These are phyloP conservation scores for Perizoma affinitatum DNA, from an alignment of 2,888 invertebrate species.

Conservation along the genomic window DNA sequence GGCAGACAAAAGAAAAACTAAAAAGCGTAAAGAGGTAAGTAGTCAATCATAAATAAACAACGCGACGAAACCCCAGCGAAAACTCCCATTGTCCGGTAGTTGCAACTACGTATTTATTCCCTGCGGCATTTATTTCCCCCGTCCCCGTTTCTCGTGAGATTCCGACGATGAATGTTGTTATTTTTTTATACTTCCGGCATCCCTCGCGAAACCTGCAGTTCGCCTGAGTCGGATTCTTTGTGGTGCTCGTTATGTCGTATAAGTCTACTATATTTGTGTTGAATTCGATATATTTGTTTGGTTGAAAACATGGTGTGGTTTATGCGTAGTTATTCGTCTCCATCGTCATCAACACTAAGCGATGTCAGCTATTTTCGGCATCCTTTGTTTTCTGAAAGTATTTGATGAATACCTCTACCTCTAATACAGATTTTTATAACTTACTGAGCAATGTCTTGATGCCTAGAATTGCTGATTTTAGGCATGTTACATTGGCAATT, in stretches of 20 bases:
- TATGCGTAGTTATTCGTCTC: conserved; percentile 56
- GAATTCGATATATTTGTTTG: conserved; percentile 44
- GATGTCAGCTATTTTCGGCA: conserved; percentile 54
- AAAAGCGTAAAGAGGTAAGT: conserved; percentile 79
- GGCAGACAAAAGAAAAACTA: conserved; percentile 80
- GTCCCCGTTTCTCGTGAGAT: conserved; percentile 15
- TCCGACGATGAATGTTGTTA: not conserved
- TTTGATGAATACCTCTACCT: conserved; percentile 29
- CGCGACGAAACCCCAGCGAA: not conserved
- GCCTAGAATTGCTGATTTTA: not conserved
- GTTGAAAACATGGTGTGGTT: conserved; percentile 49
- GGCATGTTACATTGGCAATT: not conserved
- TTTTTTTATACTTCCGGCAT: not conserved
- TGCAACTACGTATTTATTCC: not conserved
- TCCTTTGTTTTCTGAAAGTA: conserved; percentile 50
- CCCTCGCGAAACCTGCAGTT: not conserved
- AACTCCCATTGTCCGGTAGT: conserved; percentile 1
- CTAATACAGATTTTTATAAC: too few relatives aligned
- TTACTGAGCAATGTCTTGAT: too few relatives aligned
- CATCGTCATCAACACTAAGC: conserved; percentile 47
- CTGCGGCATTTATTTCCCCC: conserved; percentile 42
- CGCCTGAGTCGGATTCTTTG: not conserved
- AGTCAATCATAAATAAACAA: not conserved
- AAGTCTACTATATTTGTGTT: conserved; percentile 4
- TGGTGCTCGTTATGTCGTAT: conserved; percentile 5